These are phyloP conservation scores for Saimiri boliviensis DNA, from an alignment of 2,113 vertebrate species.

Conservation along the genomic window DNA sequence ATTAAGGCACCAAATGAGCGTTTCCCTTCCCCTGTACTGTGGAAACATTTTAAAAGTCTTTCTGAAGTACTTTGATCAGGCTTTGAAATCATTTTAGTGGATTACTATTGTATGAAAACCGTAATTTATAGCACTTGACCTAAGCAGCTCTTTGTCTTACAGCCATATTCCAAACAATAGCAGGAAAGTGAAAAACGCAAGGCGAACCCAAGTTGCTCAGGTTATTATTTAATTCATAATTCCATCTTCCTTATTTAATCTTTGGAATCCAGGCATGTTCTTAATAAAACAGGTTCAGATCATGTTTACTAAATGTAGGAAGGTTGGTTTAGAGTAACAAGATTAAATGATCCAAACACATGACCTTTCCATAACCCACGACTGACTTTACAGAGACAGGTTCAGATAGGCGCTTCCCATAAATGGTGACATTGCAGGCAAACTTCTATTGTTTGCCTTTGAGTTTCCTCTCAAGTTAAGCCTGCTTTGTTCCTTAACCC, in stretches of 20 bases:
- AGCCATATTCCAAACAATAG: constrained; percentile 94
- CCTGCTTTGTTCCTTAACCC: constrained; percentile 70
- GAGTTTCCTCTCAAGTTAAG: constrained; percentile 72
- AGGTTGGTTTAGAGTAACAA: constrained; percentile 88
- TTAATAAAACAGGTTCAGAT: constrained; percentile 86
- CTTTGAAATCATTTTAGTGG: constrained; percentile 88
- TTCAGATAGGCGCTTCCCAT: constrained; percentile 68
- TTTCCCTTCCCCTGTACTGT: constrained; percentile 62
- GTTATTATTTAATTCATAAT: constrained; percentile 93
- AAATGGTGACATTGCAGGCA: constrained; percentile 68
- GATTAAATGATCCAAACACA: constrained; percentile 82
- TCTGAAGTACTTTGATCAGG: constrained; percentile 91
- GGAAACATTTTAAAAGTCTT: constrained; percentile 82
- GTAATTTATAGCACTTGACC: constrained; percentile 96
- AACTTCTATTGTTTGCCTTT: constrained; percentile 67
- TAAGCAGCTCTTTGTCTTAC: constrained; percentile 92
- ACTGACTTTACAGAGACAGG: constrained; percentile 70
- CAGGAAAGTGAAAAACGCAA: constrained; percentile 95
- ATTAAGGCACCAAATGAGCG: constrained; percentile 67
- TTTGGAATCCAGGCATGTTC: constrained; percentile 87
- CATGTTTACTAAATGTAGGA: constrained; percentile 88
- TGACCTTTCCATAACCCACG: constrained; percentile 86
- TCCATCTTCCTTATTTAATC: constrained; percentile 91
- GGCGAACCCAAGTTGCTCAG: constrained; percentile 91
- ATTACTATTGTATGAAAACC: constrained; percentile 91